Base-by-base conservation (phyloP, 2,113 vertebrate genomes). In the Scatophagus argus region DNA sequence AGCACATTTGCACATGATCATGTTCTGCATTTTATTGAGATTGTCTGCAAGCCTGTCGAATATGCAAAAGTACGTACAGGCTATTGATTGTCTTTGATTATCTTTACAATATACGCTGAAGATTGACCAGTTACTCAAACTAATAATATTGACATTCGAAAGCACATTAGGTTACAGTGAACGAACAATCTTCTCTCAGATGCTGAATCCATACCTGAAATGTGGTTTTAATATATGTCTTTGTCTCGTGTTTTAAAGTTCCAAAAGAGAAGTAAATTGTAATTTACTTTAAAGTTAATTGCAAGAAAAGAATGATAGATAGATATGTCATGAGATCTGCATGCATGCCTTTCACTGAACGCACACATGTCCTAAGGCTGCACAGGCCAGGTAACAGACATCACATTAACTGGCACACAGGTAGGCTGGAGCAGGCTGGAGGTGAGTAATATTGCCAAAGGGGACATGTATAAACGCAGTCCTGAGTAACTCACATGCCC, bases 401-500 rank as follows among this genome's bases (percentile, higher is more conserved):
- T 54, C 19, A 54, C 17, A 52, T 65, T 31, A 38, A 36, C 32
- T 46, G 31, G 58, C 44, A 59, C 52, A 75, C 29, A 41, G 43
- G 65, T 60, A 43, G 43, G 31, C 54, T 76, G 39, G 58, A 76
- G 64, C 25, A 34, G 52, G 41, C 19, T 41, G 49, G 64, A 41
- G 47, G 44, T 70, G 77, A 82, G 73, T 78, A 78, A 84, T 81
- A 64, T 52, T 0, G 27, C 74, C 70, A 58, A 61, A 41, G 56
- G 73, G 79, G 72, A 74, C 52, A 47, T 77, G 32, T 47, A 19
- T 27, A 78, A 79, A 75, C 5, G 19, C 52, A 77, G 2, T 11
- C 31, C 84, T 87, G 74, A 91, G 79, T 90, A 83, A 87, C 61
- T 77, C 25, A n/a, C 58, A 47, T 32, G 23, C 41, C 6, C n/a